Conservation (phyloP, 92 coral and sea anemone species). For the Anthopleura xanthogrammica region DNA sequence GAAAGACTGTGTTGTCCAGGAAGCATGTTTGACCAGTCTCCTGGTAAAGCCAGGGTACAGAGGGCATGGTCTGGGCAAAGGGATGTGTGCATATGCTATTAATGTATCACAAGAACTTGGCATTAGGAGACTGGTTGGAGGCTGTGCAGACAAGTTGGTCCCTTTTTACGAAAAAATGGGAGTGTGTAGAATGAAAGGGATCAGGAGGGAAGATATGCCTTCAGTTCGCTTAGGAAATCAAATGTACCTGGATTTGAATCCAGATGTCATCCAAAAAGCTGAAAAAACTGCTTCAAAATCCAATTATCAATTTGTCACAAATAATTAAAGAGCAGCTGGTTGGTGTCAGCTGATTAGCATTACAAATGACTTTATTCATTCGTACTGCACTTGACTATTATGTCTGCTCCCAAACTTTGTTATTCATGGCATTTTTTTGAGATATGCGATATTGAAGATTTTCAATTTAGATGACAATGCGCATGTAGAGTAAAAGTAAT, state of each 20-base stretch:
- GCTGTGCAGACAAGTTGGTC: conserved; percentile 38
- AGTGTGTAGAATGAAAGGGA: conserved; percentile 28
- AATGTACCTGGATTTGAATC: conserved; percentile 40
- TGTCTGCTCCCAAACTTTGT: too few species aligned
- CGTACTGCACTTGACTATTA: too few species aligned
- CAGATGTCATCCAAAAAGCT: conserved; percentile 12
- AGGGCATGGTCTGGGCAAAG: conserved; percentile 62
- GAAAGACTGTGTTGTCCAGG: neutral
- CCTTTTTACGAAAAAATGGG: conserved; percentile 56
- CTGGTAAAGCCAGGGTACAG: conserved; percentile 62
- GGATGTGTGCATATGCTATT: conserved; percentile 57
- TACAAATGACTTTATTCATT: neutral
- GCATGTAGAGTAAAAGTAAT: too few species aligned
- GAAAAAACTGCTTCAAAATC: neutral
- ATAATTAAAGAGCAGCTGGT: neutral
- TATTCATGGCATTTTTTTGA: too few species aligned
- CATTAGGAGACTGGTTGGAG: conserved; percentile 29
- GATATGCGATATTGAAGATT: too few species aligned
- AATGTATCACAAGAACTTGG: conserved; percentile 34
- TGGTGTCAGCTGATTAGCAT: neutral
- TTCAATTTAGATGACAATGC: too few species aligned
- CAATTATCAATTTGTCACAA: neutral
- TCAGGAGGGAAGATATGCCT: conserved; percentile 45
- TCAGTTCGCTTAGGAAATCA: conserved; percentile 53
- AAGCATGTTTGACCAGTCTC: conserved; percentile 40